phyloP scores from a whole-genome alignment of 2,888 invertebrate species.

The Tachina fera region DNA sequence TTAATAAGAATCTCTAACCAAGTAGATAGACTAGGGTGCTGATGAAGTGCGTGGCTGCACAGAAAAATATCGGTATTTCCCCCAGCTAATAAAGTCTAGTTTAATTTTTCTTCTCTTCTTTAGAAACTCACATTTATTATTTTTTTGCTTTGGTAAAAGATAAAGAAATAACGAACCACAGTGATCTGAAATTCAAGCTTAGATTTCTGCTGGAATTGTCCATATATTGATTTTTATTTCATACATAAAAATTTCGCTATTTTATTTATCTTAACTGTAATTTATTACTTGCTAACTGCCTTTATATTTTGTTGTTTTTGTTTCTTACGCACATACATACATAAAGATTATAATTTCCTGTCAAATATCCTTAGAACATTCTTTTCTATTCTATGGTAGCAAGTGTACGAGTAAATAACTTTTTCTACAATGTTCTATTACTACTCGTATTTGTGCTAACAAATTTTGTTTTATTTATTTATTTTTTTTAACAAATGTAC shows the following conservation, averaged over 20 bases:
- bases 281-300: too few relatives aligned
- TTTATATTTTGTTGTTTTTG: not conserved
- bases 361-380: slow-evolving; percentile 14
- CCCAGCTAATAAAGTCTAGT: too few relatives aligned
- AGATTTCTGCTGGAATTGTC: too few relatives aligned
- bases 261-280: too few relatives aligned
- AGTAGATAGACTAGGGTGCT: too few relatives aligned
- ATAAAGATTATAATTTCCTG: slow-evolving; percentile 45
- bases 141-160: too few relatives aligned
- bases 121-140: too few relatives aligned
- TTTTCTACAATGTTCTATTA: not conserved
- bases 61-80: too few relatives aligned
- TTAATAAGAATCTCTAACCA: too few relatives aligned
- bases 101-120: too few relatives aligned
- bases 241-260: not conserved
- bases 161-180: not conserved
- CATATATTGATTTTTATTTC: not conserved
- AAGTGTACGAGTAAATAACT: not conserved
- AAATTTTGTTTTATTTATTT: not conserved
- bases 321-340: slow-evolving; percentile 28
- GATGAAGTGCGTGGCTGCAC: too few relatives aligned
- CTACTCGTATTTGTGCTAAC: not conserved
- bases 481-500: slow-evolving; percentile 20
- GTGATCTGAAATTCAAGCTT: too few relatives aligned
- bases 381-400: not conserved